phyloP scores from a whole-genome alignment of 2,113 vertebrate species.

The Cranoglanis bouderius region DNA sequence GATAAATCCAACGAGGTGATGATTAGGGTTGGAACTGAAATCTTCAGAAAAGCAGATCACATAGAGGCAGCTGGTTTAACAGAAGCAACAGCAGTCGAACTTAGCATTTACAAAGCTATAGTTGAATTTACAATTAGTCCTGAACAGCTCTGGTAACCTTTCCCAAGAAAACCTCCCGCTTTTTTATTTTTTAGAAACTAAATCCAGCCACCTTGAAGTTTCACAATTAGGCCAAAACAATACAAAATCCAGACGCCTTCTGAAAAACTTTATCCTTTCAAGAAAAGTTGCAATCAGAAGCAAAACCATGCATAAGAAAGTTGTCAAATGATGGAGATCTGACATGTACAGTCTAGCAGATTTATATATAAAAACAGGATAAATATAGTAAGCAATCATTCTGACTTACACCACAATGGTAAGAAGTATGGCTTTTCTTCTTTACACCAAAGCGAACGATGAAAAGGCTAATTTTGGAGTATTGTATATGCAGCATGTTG shows the following conservation, averaged over 20 bases:
- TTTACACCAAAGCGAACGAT: neutral
- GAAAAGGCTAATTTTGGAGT: constrained; percentile 10
- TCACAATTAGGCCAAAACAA: neutral
- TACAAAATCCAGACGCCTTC: neutral
- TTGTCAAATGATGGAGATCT: neutral
- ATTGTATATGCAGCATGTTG: neutral
- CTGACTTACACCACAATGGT: constrained; percentile 3
- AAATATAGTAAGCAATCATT: constrained; percentile 8
- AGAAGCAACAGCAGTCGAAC: constrained; percentile 30
- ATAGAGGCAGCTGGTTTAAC: constrained; percentile 35
- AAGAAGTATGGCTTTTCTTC: constrained; percentile 45
- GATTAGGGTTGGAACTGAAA: constrained; percentile 1
- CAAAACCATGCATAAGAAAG: constrained; percentile 28
- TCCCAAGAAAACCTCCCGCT: neutral
- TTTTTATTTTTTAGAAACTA: neutral
- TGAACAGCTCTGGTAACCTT: neutral
- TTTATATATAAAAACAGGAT: neutral
- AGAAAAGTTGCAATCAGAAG: neutral
- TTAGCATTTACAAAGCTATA: constrained; percentile 35
- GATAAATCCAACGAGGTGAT: neutral
- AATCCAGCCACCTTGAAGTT: constrained; percentile 5
- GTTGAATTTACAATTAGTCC: constrained; percentile 23
- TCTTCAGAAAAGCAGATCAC: neutral
- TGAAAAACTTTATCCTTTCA: neutral
- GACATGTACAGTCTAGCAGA: constrained; percentile 27